Base-by-base conservation (phyloP, 2,888 invertebrate genomes). In the Aleiodes leptofemur region DNA sequence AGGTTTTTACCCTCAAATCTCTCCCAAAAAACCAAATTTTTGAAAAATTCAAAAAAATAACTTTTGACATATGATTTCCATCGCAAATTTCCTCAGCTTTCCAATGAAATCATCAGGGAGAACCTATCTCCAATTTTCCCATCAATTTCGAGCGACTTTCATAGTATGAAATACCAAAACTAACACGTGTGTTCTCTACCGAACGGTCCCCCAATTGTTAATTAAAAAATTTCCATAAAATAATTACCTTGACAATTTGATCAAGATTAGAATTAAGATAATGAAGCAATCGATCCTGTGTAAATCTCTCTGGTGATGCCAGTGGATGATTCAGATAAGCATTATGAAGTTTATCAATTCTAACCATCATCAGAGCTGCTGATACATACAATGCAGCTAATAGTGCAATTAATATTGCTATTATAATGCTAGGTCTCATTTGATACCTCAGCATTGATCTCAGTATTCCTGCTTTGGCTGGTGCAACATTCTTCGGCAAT, bases 161-260 rank as follows among this genome's bases (percentile, higher is more conserved):
- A n/a, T n/a, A n/a, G n/a, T n/a, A n/a, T n/a, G n/a, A n/a, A n/a
- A n/a, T n/a, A n/a, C n/a, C n/a, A n/a, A n/a, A n/a, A n/a, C n/a
- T n/a, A n/a, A n/a, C n/a, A n/a, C n/a, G n/a, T n/a, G n/a, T n/a
- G n/a, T n/a, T n/a, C n/a, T n/a, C n/a, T n/a, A n/a, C n/a, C n/a
- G n/a, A n/a, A n/a, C n/a, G n/a, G n/a, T n/a, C 23, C 23, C 23
- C 2, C 23, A 23, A 23, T 23, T 23, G 23, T 23, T 23, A 1
- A 66, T 34, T 31, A 7, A 50, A 29, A 16, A 16, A 68, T 66
- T 57, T 69, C 59, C n/a, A 57, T 29, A 48, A 43, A 50, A 74
- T 5, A 76, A 85, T 86, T 89, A 95, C 96, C 93, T 95, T 95
- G 77, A 95, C 93, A 84, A 96, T 94, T 90, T 96, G 93, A 89